Evolutionary conservation across 2,888 invertebrate species (phyloP).

Genomic region (Dascillus cervinus): DNA sequence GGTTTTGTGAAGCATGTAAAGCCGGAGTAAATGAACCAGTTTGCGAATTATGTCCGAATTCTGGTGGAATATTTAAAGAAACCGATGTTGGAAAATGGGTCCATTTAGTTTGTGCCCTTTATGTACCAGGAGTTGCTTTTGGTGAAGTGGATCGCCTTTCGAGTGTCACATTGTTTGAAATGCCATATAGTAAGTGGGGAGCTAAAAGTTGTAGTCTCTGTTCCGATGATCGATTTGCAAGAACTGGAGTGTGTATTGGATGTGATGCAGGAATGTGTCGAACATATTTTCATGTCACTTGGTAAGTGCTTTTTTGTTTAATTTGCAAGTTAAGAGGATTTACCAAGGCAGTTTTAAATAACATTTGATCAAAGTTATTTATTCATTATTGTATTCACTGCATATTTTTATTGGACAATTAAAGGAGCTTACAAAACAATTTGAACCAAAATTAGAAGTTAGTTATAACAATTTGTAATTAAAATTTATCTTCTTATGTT

Average conservation of each 20-base stretch:
- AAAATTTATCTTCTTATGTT: no score
- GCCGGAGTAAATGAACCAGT: conserved; percentile 81
- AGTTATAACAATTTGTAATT: no score
- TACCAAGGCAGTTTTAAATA: no score
- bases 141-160: conserved; percentile 89
- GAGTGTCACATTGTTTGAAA: conserved; percentile 91
- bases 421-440: no score
- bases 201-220: conserved; percentile 87
- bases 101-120: conserved; percentile 94
- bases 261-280: conserved; percentile 99
- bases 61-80: conserved; percentile 87
- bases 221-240: conserved; percentile 74
- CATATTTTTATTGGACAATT: no score
- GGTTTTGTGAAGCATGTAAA: conserved; percentile 99
- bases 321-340: no score
- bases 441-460: no score
- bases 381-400: no score
- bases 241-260: conserved; percentile 92
- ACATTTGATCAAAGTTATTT: no score
- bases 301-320: no score
- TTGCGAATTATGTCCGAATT: conserved; percentile 94
- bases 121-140: conserved; percentile 95
- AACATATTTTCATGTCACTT: conserved; percentile 95
- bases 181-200: conserved; percentile 97
- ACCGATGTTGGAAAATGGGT: conserved; percentile 98